Conservation (phyloP, 2,113 vertebrate species). For the Oreochromis niloticus region DNA sequence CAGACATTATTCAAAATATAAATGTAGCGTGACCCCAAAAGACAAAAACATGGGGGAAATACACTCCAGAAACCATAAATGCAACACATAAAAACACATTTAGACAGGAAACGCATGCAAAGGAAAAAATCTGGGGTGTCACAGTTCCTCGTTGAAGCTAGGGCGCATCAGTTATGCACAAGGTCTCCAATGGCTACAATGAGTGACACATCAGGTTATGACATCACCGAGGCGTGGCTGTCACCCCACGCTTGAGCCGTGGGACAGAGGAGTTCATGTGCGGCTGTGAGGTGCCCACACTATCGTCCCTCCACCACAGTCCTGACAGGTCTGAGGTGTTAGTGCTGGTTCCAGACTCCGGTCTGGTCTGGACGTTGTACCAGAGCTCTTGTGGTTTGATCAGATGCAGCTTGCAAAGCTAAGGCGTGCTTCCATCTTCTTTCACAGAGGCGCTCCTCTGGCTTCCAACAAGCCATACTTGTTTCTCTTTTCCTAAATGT, state of each 20-base stretch:
- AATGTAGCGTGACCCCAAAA: background rate
- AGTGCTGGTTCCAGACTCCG: rapidly evolving
- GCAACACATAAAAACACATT: background rate
- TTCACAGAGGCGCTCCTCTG: background rate
- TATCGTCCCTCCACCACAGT: rapidly evolving
- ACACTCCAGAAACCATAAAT: background rate
- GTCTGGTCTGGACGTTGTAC: rapidly evolving
- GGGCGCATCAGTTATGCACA: rapidly evolving
- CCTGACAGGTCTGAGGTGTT: rapidly evolving
- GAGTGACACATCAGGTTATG: background rate
- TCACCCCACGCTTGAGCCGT: background rate
- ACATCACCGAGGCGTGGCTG: background rate
- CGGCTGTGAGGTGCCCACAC: background rate
- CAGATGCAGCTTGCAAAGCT: background rate
- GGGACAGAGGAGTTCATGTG: background rate
- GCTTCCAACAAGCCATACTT: background rate
- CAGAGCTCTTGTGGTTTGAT: background rate
- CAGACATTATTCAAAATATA: background rate
- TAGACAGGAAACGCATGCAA: background rate
- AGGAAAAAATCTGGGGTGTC: background rate
- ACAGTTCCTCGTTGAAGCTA: background rate
- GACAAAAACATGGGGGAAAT: background rate
- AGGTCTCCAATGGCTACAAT: rapidly evolving
- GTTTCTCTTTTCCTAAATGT: background rate
- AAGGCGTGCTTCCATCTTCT: background rate